These are phyloP conservation scores for Apteryx owenii DNA, from an alignment of 2,113 vertebrate species.

Conservation along the genomic window DNA sequence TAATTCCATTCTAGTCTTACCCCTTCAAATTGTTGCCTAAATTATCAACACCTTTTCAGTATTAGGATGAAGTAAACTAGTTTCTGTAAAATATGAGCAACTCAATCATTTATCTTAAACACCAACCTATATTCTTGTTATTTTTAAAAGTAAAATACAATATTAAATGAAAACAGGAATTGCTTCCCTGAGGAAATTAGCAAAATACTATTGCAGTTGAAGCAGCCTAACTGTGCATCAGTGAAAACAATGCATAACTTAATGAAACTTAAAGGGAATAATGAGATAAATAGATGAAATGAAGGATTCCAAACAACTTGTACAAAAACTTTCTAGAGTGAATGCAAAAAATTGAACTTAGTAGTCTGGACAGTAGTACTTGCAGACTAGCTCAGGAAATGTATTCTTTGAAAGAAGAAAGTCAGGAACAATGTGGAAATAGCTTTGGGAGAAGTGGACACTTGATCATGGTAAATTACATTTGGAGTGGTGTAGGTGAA, in stretches of 20 bases:
- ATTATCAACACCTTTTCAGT: neutral
- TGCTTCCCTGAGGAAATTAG: constrained; percentile 12
- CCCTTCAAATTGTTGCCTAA: neutral
- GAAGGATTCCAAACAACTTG: neutral
- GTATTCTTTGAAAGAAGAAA: neutral
- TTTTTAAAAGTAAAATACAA: neutral
- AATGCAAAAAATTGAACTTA: neutral
- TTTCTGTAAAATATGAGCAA: constrained; percentile 12
- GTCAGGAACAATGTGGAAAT: neutral
- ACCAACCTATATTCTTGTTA: neutral
- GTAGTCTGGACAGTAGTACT: neutral
- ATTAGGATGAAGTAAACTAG: constrained; percentile 15
- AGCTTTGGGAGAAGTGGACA: neutral
- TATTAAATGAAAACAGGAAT: neutral
- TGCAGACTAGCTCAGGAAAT: neutral
- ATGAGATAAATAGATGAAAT: neutral
- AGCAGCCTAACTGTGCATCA: neutral
- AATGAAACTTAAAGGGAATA: neutral
- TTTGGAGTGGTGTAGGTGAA: neutral
- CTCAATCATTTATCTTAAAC: neutral
- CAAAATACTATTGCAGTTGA: neutral
- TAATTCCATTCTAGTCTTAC: neutral
- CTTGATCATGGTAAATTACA: neutral
- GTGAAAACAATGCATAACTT: neutral
- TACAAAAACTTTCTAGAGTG: neutral